Evolutionary conservation across 2,797 vertebrate species (phyloP), one percentile per base, ranked within the genome.

Genomic region (Ataeniobius toweri): DNA sequence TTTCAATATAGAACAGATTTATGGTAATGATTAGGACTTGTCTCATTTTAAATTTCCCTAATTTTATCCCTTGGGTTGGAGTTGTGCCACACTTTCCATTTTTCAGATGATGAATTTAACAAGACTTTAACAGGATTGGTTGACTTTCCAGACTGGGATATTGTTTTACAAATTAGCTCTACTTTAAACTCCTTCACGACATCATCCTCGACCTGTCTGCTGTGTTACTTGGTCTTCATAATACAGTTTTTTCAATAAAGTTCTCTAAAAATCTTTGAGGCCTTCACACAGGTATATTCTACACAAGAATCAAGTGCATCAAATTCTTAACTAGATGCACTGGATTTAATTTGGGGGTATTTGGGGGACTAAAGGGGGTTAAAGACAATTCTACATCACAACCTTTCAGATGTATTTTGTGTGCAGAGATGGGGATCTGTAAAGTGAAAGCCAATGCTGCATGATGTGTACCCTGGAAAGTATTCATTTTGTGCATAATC

Each of bases 381-480:
- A 18, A 65, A 65, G 36, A 65, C 7, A 65, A 39, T 36, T 20
- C 16, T 16, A 20, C 20, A 20, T 63, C 61, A 36, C 16, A 9
- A 63, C 7, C 36, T 65, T 20, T 20, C 6, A 65, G 18, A 65
- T 39, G 36, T 28, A 36, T 63, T 63, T 61, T 13, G 58, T 1
- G 7, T 51, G 70, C 28, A 53, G 20, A 20, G 28, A 36, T 65
- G 63, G 18, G 31, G 18, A 41, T 39, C 44, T 46, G 10, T 26
- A 26, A 20, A n/a, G 56, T 58, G 56, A 59, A 59, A 59, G 10
- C 10, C 3, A 13, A 14, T 14, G 41, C n/a, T 24, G 7, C 10
- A 20, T 46, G 39, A 74, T 61, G 26, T 73, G 44, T 73, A 72
- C 20, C 7, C 39, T 36, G n/a, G 79, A 36, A 36, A 72, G 2